Evolutionary conservation across 2,888 invertebrate species (phyloP).

Genomic region (Dryococelus australis): DNA sequence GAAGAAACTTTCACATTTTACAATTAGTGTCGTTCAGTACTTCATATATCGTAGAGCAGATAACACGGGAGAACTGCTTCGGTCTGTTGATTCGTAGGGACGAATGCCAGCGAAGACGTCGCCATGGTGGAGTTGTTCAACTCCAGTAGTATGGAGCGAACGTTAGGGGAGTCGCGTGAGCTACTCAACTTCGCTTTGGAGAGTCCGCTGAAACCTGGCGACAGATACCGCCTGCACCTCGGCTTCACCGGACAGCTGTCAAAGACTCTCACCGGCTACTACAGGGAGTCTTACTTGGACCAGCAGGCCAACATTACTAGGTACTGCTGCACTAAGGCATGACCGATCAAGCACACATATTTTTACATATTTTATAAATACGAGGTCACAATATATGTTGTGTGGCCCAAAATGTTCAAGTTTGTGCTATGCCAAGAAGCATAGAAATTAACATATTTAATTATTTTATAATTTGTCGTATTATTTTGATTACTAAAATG

Average conservation of each 20-base stretch:
- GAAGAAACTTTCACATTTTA: no score
- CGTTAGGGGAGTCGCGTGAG: background rate
- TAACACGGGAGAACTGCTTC: no score
- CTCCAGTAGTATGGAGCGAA: background rate
- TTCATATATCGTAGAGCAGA: no score
- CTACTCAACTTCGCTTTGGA: constrained; percentile 6
- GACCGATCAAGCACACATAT: background rate
- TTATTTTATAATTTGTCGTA: no score
- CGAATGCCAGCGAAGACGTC: constrained; percentile 12
- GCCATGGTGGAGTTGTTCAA: background rate
- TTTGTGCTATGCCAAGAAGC: no score
- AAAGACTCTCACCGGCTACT: constrained; percentile 38
- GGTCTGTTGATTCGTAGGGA: background rate
- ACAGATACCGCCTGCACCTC: constrained; percentile 38
- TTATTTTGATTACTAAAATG: no score
- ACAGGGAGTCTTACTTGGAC: constrained; percentile 38
- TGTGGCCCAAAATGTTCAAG: no score
- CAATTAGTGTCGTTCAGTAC: no score
- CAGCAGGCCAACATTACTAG: constrained; percentile 34
- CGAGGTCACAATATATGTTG: no score
- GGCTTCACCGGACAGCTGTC: constrained; percentile 39
- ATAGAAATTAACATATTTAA: no score
- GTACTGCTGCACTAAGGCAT: background rate
- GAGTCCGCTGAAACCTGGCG: constrained; percentile 4
- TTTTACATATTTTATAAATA: no score